Conservation (phyloP, 1,140 invertebrate genomes). For the Ips typographus region DNA sequence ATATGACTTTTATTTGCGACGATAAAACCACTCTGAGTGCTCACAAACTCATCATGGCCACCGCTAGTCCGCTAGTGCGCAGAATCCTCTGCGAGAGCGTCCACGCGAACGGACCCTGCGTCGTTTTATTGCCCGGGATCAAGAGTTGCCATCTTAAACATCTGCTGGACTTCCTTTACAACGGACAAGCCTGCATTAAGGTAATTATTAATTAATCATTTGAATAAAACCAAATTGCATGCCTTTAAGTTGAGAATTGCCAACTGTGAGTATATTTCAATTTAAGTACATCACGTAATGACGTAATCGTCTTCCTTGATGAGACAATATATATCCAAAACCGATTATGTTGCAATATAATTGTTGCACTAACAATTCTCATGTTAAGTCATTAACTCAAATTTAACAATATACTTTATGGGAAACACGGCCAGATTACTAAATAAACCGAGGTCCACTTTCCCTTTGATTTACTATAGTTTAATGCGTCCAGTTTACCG, state of each 20-base stretch:
- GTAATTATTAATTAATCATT: slow-evolving; percentile 50
- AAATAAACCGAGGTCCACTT: background rate
- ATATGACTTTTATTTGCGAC: slow-evolving; percentile 79
- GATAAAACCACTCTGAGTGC: slow-evolving; percentile 71
- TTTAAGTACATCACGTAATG: too few species aligned
- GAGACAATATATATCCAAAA: too few species aligned
- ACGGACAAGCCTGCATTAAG: slow-evolving; percentile 79
- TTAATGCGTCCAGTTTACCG: background rate
- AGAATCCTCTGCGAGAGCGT: slow-evolving; percentile 72
- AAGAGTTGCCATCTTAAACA: slow-evolving; percentile 73
- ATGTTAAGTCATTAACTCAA: too few species aligned
- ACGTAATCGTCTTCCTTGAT: too few species aligned
- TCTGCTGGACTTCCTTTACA: slow-evolving; percentile 79
- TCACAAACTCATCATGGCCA: slow-evolving; percentile 78
- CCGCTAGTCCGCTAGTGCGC: slow-evolving; percentile 78
- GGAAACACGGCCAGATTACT: too few species aligned
- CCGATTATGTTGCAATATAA: too few species aligned
- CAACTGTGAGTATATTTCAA: too few species aligned
- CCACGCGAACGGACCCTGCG: slow-evolving; percentile 67
- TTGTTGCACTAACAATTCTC: too few species aligned
- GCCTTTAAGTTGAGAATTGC: too few species aligned
- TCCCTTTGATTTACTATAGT: slow-evolving; percentile 29
- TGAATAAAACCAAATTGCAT: too few species aligned
- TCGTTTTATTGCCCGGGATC: slow-evolving; percentile 80
- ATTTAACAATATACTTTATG: too few species aligned